These are phyloP conservation scores for Lophura nycthemera DNA, from an alignment of 2,113 vertebrate genomes.

Conservation along the genomic window DNA sequence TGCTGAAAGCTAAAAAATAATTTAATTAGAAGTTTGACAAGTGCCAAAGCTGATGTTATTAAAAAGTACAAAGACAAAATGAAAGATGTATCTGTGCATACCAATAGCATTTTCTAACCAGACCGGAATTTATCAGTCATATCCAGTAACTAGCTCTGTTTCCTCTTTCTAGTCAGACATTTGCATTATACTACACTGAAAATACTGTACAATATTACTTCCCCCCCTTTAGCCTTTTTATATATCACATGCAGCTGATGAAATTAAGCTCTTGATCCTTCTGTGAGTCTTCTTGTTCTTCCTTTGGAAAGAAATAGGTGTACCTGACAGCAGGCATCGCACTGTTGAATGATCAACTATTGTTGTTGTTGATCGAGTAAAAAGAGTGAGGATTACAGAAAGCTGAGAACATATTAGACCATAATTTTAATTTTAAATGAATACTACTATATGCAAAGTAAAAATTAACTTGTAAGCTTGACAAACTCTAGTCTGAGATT, in stretches of 20 bases:
- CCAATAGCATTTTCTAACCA: neutral
- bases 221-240: neutral
- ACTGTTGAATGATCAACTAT: neutral
- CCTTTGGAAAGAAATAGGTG: neutral
- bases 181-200: neutral
- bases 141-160: neutral
- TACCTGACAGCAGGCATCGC: neutral
- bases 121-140: neutral
- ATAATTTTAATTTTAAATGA: conserved; percentile 11
- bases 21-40: neutral
- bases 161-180: neutral
- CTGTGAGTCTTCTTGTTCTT: neutral
- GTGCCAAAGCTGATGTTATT: neutral
- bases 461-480: neutral
- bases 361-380: neutral
- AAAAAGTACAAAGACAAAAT: neutral
- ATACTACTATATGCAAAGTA: neutral
- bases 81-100: neutral
- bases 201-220: neutral
- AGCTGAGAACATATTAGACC: neutral
- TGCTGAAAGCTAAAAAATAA: neutral
- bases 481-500: neutral
- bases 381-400: neutral
- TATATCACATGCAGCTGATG: neutral
- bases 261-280: conserved; percentile 3